Percentiles rank a stretch among this genome's conserved stretches.
phyloP scores from a whole-genome alignment of 2,113 vertebrate genomes.

The Romanogobio albipinnatus region DNA sequence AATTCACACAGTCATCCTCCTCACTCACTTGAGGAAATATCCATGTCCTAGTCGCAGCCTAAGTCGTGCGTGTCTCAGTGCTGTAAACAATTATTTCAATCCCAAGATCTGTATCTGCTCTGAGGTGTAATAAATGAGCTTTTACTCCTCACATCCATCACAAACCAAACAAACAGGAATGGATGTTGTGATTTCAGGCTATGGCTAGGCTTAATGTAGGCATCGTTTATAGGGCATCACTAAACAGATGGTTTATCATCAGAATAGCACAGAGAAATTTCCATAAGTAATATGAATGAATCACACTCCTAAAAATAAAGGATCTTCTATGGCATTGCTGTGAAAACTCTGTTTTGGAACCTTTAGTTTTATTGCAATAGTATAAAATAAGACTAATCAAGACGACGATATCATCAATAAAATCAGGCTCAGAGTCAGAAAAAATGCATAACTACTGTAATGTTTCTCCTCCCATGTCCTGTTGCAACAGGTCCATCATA shows the following conservation, averaged over 20 bases:
- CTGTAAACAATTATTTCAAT: neutral
- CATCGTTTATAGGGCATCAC: neutral
- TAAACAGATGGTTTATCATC: slow-evolving; percentile 22
- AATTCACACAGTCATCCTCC: slow-evolving; percentile 25
- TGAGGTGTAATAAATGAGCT: slow-evolving; percentile 20
- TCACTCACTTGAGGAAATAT: slow-evolving; percentile 10
- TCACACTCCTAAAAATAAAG: neutral
- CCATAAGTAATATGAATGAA: neutral
- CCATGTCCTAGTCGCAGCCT: neutral
- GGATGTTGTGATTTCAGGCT: slow-evolving; percentile 28
- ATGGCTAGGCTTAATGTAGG: neutral
- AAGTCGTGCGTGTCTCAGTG: neutral
- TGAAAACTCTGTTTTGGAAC: neutral
- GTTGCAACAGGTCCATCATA: neutral
- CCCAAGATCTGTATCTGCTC: slow-evolving; percentile 1
- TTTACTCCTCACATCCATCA: slow-evolving; percentile 45
- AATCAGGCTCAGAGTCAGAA: neutral
- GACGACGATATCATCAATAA: neutral
- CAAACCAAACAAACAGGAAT: slow-evolving; percentile 37
- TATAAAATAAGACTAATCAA: neutral
- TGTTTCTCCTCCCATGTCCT: slow-evolving; percentile 2
- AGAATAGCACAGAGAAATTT: neutral
- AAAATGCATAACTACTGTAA: neutral
- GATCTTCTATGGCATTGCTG: neutral
- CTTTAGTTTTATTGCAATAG: neutral